Base-by-base conservation (phyloP, 2,797 vertebrate species). In the Acrossocheilus fasciatus region DNA sequence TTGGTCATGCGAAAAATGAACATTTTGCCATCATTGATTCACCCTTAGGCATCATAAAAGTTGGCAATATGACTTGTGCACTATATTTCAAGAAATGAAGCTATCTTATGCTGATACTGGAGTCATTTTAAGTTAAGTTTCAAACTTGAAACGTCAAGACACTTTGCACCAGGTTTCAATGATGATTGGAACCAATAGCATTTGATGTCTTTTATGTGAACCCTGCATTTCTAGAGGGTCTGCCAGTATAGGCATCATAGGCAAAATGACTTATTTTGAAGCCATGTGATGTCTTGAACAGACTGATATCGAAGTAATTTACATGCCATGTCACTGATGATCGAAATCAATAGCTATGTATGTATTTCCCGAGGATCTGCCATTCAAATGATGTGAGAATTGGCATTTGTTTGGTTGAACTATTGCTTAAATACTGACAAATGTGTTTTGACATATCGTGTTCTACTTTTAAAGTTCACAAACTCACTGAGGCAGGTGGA, bases 381-480 rank as follows among this genome's bases (percentile, higher is more conserved):
- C 4, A 11, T 59, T 59, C 6, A 36, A n/a, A 59, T 15, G 3
- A 17, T 41, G 7, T 39, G 11, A 57, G 20, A 36, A 77, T 36
- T 23, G 9, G 1, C 26, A 14, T 6, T 9, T n/a, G 4, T 23
- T 14, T 14, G 54, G 20, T 39, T 15, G 12, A 78, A 57, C 23
- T 41, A 26, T 41, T 78, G 4, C 36, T 78, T 41, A 26, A 26
- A 8, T 59, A 36, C 20, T 59, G 52, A 39, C 52, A 39, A 41
- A 78, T 57, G 75, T n/a, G 20, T 77, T 78, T 78, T 78, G 52
- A 41, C 52, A 41, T 41, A 59, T 41, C 2, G 15, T 59, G 23
- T 43, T 59, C 76, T 43, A 78, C 52, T 59, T 57, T 59, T 78
- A 59, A 39, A 78, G 54, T 78, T 78, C 14, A 59, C 52, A 41